These are phyloP conservation scores for Petrolisthes manimaculis DNA, from an alignment of 2,888 invertebrate genomes.

Conservation along the genomic window DNA sequence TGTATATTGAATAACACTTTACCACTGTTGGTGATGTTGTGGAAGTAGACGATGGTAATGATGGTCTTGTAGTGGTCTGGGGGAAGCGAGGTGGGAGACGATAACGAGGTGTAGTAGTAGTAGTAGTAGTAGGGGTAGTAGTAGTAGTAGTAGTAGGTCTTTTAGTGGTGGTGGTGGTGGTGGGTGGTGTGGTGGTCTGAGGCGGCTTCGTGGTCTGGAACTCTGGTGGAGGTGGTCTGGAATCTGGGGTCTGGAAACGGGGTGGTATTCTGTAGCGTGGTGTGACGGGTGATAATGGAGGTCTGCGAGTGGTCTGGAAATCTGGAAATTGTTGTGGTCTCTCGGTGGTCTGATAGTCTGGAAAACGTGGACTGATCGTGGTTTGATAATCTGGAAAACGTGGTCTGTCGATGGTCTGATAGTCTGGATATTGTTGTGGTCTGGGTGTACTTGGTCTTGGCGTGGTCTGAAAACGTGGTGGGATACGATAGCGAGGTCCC, in stretches of 20 bases:
- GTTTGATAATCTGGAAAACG: too few species aligned
- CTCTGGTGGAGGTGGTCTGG: too few species aligned
- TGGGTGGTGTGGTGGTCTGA: neutral
- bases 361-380: too few species aligned
- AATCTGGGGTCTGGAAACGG: neutral
- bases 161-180: neutral
- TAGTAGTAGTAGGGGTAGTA: neutral
- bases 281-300: neutral
- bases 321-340: too few species aligned
- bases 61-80: neutral
- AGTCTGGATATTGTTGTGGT: neutral
- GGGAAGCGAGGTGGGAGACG: neutral
- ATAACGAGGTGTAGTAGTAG: neutral
- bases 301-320: too few species aligned
- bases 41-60: too few species aligned
- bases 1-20: too few species aligned
- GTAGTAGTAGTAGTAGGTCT: neutral
- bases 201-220: neutral
- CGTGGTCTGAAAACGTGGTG: neutral
- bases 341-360: too few species aligned
- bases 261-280: neutral
- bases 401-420: too few species aligned
- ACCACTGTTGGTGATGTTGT: too few species aligned
- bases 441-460: neutral
- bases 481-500: constrained; percentile 7